Evolutionary conservation across 1,140 invertebrate species (phyloP), one percentile per base, ranked within the genome.

Genomic region (Apis dorsata): DNA sequence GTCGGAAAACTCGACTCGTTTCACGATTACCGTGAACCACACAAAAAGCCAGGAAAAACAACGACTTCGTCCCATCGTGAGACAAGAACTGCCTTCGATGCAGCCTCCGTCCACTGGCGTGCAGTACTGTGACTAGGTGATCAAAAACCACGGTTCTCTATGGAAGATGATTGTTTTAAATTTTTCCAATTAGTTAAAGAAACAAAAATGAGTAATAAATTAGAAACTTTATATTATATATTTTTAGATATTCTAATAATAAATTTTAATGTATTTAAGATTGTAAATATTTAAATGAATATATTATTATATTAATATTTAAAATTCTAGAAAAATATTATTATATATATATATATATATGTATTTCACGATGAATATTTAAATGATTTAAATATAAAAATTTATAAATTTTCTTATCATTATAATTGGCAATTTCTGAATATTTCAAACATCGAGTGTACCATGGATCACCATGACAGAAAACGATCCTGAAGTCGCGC

Each of bases 51-150:
- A 75, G 17, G n/a, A 81, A 68, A 85, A 71, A 74, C 68, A 65
- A 59, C 86, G 70, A 79, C 85, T 81, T 75, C 85, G 76, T 75
- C 82, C 82, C 85, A 88, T 88, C 62, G 86, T 88, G 82, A 57
- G 82, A 87, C 82, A 75, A 63, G 24, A 49, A 84, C 69, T 84
- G 74, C 60, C 82, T 87, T 85, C 60, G 65, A 81, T 77, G 85
- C 86, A 73, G 55, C 49, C 53, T 81, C 49, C 51, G 59, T 70
- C 28, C 51, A 13, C 80, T 80, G n/a, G 55, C n/a, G 53, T n/a
- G 21, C 86, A 87, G 85, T 62, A 44, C 72, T 72, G 86, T 86
- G 15, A 7, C 17, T 51, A 28, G 17, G 17, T 0, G 19, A 8
- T 13, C 55, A 3, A 11, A 59, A 11, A 59, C 55, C 53, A 73